These are phyloP conservation scores for Gymnocheta viridis DNA, from an alignment of 2,888 invertebrate genomes.

Conservation along the genomic window DNA sequence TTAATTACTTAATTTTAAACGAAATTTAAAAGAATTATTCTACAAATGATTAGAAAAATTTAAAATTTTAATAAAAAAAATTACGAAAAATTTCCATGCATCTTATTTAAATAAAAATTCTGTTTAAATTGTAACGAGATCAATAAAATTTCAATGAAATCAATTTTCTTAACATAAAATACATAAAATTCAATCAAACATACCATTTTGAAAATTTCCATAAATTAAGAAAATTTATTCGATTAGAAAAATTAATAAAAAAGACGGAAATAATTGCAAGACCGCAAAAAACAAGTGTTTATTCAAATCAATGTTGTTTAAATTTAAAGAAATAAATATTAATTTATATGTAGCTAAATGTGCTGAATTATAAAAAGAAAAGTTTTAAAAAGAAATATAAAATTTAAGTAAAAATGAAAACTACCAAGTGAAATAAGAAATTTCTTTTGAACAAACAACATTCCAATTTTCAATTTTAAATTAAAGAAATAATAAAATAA, in stretches of 20 bases:
- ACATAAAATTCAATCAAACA: constrained; percentile 62
- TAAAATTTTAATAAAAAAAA: neutral
- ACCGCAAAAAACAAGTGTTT: constrained; percentile 41
- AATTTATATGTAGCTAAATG: constrained; percentile 8
- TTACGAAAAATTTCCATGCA: neutral
- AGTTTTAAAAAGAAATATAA: constrained; percentile 16
- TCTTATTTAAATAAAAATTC: neutral
- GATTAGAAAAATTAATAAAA: constrained; percentile 43
- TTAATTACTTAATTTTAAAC: constrained; percentile 40
- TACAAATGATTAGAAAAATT: neutral
- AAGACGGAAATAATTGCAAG: constrained; percentile 8
- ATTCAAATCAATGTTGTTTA: constrained; percentile 44
- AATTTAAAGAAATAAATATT: constrained; percentile 18
- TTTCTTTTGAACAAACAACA: constrained; percentile 48
- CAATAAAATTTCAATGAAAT: constrained; percentile 15
- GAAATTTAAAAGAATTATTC: constrained; percentile 4
- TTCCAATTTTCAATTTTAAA: constrained; percentile 37
- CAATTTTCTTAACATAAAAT: constrained; percentile 12
- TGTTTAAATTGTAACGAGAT: neutral
- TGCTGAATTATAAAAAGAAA: constrained; percentile 25
- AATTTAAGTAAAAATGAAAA: constrained; percentile 37
- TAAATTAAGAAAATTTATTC: constrained; percentile 66
- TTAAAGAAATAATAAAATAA: neutral
- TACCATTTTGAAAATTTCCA: constrained; percentile 67
- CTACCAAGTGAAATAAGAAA: constrained; percentile 32